phyloP scores from a whole-genome alignment of 2,888 invertebrate species.

The Cacoxenus indagator region DNA sequence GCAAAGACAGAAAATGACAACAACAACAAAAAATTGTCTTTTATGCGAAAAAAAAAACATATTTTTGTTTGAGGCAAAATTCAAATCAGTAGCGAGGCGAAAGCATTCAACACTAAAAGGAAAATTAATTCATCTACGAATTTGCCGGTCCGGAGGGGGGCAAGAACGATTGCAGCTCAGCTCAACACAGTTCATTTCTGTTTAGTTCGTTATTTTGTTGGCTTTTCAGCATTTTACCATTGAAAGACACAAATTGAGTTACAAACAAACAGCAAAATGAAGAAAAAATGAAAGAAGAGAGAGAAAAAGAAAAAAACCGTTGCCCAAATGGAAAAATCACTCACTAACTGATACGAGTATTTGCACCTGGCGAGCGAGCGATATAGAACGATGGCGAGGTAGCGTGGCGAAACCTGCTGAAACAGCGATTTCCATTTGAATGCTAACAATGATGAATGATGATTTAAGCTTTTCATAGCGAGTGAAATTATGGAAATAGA shows the following conservation, averaged over 20 bases:
- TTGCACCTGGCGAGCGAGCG: no score
- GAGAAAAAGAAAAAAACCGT: not conserved
- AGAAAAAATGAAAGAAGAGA: not conserved
- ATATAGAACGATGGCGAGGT: no score
- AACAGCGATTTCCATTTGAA: slow-evolving; percentile 18
- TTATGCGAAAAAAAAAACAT: not conserved
- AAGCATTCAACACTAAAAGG: not conserved
- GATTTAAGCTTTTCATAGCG: not conserved
- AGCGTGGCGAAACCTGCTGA: not conserved
- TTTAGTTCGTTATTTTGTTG: not conserved
- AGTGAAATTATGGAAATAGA: not conserved
- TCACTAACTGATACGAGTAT: no score
- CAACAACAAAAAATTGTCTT: not conserved
- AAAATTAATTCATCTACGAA: slow-evolving; percentile 6
- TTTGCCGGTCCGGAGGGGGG: not conserved
- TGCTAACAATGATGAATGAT: not conserved
- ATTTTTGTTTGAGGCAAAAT: not conserved
- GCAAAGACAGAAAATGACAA: not conserved
- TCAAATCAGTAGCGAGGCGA: not conserved
- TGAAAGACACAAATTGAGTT: slow-evolving; percentile 10
- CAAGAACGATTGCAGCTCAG: no score
- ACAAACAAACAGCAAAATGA: slow-evolving; percentile 3
- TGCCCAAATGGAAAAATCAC: not conserved
- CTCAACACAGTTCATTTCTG: not conserved
- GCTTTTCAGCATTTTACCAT: slow-evolving; percentile 5